Evolutionary conservation across 2,888 invertebrate genomes (phyloP).

Genomic region (Diplazon laetatorius): DNA sequence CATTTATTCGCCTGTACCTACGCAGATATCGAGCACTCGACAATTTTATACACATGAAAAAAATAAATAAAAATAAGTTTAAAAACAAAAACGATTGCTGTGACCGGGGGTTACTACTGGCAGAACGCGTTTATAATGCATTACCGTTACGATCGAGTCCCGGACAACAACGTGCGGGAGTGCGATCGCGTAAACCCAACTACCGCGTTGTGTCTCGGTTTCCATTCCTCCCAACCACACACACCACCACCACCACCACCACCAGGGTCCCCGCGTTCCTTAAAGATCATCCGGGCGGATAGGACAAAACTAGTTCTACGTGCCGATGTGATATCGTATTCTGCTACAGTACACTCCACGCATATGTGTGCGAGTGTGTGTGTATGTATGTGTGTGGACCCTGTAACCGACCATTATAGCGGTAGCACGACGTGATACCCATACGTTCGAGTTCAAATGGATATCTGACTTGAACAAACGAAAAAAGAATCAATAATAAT

Average conservation of each 20-base stretch:
- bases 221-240: conserved; percentile 2
- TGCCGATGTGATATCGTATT: conserved; percentile 38
- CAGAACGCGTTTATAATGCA: conserved; percentile 53
- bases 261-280: conserved; percentile 53
- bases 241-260: too few relatives aligned
- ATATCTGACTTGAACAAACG: background rate
- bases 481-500: too few relatives aligned
- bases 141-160: conserved; percentile 53
- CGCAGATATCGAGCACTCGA: background rate
- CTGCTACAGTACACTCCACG: conserved; percentile 12
- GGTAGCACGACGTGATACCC: conserved; percentile 14
- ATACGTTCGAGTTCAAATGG: conserved; percentile 11
- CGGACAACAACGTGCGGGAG: background rate
- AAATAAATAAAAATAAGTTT: too few relatives aligned
- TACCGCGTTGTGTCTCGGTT: conserved; percentile 4
- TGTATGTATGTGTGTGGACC: too few relatives aligned
- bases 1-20: too few relatives aligned
- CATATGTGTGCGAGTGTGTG: background rate
- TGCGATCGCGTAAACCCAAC: conserved; percentile 8
- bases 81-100: too few relatives aligned
- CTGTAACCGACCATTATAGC: background rate
- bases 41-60: background rate
- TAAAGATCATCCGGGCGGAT: conserved; percentile 72
- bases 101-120: conserved; percentile 52
- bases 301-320: conserved; percentile 72